Base-by-base conservation (phyloP, 2,113 vertebrate species). In the Puntigrus tetrazona region DNA sequence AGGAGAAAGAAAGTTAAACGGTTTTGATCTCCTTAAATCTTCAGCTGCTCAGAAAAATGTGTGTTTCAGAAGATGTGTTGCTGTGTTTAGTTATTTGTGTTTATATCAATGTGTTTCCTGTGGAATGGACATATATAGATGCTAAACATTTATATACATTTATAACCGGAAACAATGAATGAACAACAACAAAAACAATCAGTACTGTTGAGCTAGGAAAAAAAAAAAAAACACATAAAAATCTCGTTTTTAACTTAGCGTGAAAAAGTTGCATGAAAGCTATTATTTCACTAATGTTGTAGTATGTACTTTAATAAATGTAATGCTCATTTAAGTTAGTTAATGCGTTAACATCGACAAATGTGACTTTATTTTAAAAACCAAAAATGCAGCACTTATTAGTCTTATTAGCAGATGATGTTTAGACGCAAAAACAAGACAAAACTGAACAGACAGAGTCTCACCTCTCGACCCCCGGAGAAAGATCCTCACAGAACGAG, bases 401-500 rank as follows among this genome's bases (percentile, higher is more conserved):
- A 45, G 45, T 50, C 16, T 45, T 45, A 45, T 45, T 45, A 45
- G 45, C 45, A 47, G 52, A 22, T 55, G 50, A 22, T 55, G 52
- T 55, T 55, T 22, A 55, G 20, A 3, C 52, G 22, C 7, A 55
- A 22, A 52, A 52, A 52, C 16, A 52, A 1, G 1, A 52, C 16
- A 52, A 52, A 52, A 6, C 1, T 20, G 29, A 7, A 6, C 1
- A 52, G 29, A 7, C 27, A 34, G 14, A 29, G 22, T 34, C 95
- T 96, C 89, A 97, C 97, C 97, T 97, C 92, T 97, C 96, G 90
- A 97, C 93, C 83, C 95, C 95, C 85, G 95, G 94, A 0, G 97
- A 96, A 79, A 95, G 91, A 65, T 97, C 97, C 89, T 97, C 97
- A 91, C 95, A 96, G 91, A 98, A 96, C 81, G 97, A 98, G 91